These are phyloP conservation scores for Procambarus virginalis DNA, from an alignment of 1,140 invertebrate genomes.

Conservation along the genomic window DNA sequence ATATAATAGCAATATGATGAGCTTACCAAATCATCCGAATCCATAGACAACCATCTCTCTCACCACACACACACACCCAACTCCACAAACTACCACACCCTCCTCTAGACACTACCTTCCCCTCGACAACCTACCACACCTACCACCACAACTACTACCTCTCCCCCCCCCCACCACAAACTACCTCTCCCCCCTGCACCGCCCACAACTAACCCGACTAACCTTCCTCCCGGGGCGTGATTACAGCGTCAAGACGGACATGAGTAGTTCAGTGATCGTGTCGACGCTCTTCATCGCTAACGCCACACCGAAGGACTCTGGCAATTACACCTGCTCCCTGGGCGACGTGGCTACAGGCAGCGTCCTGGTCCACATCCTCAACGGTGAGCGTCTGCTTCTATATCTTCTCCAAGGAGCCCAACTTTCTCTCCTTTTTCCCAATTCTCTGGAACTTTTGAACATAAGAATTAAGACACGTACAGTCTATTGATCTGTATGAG, in stretches of 20 bases:
- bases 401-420: not conserved
- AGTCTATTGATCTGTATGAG: too few species aligned
- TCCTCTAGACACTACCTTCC: too few species aligned
- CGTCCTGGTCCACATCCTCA: conserved; percentile 87
- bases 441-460: not conserved
- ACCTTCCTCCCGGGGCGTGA: not conserved
- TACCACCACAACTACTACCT: too few species aligned
- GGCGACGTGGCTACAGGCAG: conserved; percentile 83
- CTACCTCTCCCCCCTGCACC: conserved; percentile 5
- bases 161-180: not conserved
- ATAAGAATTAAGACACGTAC: too few species aligned
- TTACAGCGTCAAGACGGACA: conserved; percentile 86
- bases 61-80: too few species aligned
- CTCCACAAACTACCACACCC: too few species aligned
- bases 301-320: conserved; percentile 87
- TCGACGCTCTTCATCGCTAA: conserved; percentile 88
- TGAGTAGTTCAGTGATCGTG: conserved; percentile 83
- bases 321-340: conserved; percentile 88
- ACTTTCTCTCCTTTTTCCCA: conserved; percentile 4
- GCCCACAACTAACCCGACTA: conserved; percentile 7
- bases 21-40: too few species aligned
- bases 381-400: conserved; percentile 77
- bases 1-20: too few species aligned
- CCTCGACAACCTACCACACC: too few species aligned
- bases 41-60: too few species aligned